These are phyloP conservation scores for Garrulus glandarius DNA, from an alignment of 2,797 vertebrate genomes.

Conservation along the genomic window DNA sequence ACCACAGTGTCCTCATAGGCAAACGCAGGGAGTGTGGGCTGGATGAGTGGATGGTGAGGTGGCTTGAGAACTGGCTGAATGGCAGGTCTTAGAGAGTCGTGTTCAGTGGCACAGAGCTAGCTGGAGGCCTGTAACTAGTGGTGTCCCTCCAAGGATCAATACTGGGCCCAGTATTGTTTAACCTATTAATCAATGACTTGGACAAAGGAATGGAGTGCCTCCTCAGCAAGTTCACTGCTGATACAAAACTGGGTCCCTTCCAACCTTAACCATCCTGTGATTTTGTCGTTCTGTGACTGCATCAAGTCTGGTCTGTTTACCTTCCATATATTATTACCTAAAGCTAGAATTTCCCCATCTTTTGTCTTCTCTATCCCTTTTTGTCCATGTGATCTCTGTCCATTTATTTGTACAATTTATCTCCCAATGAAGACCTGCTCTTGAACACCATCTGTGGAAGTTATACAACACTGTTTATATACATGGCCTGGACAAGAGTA, in stretches of 20 bases:
- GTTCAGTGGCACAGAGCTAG: not conserved
- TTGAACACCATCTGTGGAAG: not conserved
- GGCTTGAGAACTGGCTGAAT: not conserved
- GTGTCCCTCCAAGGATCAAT: not conserved
- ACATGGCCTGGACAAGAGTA: not conserved
- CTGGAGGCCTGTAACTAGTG: not conserved
- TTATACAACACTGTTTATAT: not conserved
- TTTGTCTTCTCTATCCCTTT: not conserved
- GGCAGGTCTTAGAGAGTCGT: not conserved
- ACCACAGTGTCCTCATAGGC: too few relatives aligned
- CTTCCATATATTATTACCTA: not conserved
- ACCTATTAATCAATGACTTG: not conserved
- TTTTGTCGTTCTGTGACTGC: not conserved
- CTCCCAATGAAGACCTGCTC: not conserved
- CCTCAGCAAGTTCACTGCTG: accelerated
- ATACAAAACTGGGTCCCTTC: not conserved
- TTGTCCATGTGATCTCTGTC: not conserved
- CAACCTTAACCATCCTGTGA: not conserved
- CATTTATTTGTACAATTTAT: not conserved
- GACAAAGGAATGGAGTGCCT: not conserved
- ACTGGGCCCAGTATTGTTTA: not conserved
- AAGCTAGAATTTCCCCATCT: not conserved
- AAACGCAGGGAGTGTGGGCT: not conserved
- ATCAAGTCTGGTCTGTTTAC: not conserved
- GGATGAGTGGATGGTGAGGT: not conserved